Evolutionary conservation across 1,140 invertebrate species (phyloP).

Genomic region (Colletes gigas): DNA sequence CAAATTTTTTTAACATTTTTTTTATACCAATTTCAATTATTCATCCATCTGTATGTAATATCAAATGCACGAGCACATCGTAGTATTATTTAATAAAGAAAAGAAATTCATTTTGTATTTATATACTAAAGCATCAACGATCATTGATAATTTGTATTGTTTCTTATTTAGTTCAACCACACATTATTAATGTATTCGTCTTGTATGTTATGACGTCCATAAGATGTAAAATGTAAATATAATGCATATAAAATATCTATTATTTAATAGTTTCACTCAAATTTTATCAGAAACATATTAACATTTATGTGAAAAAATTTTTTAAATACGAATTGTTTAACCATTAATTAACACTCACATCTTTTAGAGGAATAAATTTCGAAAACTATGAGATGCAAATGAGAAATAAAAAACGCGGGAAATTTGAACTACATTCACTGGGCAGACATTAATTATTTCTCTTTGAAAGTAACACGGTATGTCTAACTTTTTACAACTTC

Average conservation of each 20-base stretch:
- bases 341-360: not conserved
- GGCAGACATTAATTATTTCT: too few relatives aligned
- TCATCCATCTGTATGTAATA: not conserved
- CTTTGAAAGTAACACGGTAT: too few relatives aligned
- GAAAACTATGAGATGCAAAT: not conserved
- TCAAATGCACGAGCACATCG: not conserved
- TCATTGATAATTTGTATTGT: conserved; percentile 28
- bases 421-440: too few relatives aligned
- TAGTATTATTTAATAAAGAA: conserved; percentile 11
- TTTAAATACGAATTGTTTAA: not conserved
- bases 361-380: not conserved
- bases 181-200: conserved; percentile 36
- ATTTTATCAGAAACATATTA: conserved; percentile 13
- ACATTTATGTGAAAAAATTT: conserved; percentile 9
- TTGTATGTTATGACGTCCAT: conserved; percentile 49
- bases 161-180: conserved; percentile 16
- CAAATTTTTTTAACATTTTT: not conserved
- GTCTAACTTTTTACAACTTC: too few relatives aligned
- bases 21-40: not conserved
- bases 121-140: not conserved
- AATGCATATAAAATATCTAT: conserved; percentile 18
- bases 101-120: conserved; percentile 3
- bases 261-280: conserved; percentile 23
- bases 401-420: not conserved
- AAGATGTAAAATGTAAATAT: conserved; percentile 55